A percentile compares a stretch with the other conserved stretches of the same genome.
Conservation (phyloP, 30 jellyfish, hydroid and myxozoan genomes). For the Nemopilema nomurai region DNA sequence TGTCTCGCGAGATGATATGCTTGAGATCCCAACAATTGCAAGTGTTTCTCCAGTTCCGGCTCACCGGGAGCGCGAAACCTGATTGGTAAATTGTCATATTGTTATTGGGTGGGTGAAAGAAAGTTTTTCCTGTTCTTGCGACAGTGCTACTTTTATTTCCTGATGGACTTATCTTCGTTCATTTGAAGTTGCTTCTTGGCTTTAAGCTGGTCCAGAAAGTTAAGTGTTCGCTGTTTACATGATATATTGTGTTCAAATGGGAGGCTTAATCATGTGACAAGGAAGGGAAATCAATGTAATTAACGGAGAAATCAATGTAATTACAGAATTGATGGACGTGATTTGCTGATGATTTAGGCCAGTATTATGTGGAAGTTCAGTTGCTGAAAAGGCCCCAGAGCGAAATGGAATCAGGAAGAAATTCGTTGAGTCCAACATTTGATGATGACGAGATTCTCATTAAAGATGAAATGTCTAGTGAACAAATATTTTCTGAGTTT, state of each 20-base stretch:
- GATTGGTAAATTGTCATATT: neutral
- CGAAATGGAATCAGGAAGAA: conserved; percentile 17
- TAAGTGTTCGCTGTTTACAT: neutral
- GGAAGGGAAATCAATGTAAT: neutral
- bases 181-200: neutral
- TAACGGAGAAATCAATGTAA: too few relatives aligned
- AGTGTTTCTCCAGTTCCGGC: neutral
- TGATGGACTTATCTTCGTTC: neutral
- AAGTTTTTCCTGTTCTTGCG: neutral
- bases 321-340: too few relatives aligned
- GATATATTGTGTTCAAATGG: neutral
- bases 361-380: neutral
- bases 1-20: neutral
- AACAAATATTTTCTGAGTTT: conserved; percentile 47
- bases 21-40: neutral
- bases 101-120: neutral
- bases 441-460: conserved; percentile 58
- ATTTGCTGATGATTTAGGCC: neutral
- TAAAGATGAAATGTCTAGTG: conserved; percentile 59
- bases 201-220: neutral
- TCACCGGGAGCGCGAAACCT: neutral
- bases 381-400: too few relatives aligned
- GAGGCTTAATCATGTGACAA: neutral
- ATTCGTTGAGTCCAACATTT: conserved; percentile 13
- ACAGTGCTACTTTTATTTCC: neutral